These are phyloP conservation scores for Apeira syringaria DNA, from an alignment of 2,888 invertebrate genomes.

Conservation along the genomic window DNA sequence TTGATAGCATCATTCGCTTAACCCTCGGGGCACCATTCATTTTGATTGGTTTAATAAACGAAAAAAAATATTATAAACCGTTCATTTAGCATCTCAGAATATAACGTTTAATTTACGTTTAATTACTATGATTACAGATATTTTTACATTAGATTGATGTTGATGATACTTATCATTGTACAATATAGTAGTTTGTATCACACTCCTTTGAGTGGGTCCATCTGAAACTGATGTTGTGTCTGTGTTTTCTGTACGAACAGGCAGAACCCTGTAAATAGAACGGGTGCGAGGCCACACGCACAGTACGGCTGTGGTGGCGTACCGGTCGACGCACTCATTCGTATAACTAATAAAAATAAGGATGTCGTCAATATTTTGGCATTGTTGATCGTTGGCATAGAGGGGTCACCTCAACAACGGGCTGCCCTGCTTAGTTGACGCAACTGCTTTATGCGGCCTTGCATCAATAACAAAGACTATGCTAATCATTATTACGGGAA, in stretches of 20 bases:
- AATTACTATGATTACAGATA: no score
- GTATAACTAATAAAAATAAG: constrained; percentile 78
- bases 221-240: not conserved
- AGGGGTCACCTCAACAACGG: constrained; percentile 66
- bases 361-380: constrained; percentile 82
- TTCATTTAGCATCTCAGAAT: no score
- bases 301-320: constrained; percentile 62
- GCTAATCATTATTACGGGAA: constrained; percentile 23
- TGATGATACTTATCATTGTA: no score
- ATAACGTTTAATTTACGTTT: no score
- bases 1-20: constrained; percentile 10
- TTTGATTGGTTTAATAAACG: constrained; percentile 1
- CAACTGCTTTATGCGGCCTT: constrained; percentile 35
- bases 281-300: constrained; percentile 73
- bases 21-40: constrained; percentile 5
- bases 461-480: constrained; percentile 35
- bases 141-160: no score
- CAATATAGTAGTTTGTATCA: no score
- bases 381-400: constrained; percentile 62
- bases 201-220: not conserved
- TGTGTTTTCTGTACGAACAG: constrained; percentile 17
- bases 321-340: constrained; percentile 77
- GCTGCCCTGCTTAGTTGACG: constrained; percentile 44
- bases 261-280: constrained; percentile 46
- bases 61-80: constrained; percentile 4